phyloP scores from a whole-genome alignment of 1,140 invertebrate species.

The Popillia japonica region DNA sequence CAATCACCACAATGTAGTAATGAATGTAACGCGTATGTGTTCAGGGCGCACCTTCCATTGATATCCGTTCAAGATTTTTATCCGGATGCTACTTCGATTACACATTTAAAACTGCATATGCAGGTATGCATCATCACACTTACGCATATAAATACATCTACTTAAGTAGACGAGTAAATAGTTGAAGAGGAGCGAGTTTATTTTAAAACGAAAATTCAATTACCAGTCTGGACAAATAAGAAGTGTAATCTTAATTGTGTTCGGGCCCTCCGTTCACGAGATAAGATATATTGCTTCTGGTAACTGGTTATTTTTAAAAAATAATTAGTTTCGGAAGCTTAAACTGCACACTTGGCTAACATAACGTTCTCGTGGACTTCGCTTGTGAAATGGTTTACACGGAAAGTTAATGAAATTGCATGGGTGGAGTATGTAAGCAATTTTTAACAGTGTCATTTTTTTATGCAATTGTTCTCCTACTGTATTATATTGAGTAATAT shows the following conservation, averaged over 20 bases:
- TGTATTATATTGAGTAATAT: too few species aligned
- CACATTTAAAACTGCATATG: slow-evolving; percentile 11
- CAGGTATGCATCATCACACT: background rate
- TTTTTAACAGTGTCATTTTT: too few species aligned
- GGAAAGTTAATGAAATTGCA: background rate
- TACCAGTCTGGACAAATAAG: slow-evolving; percentile 30
- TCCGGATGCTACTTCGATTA: slow-evolving; percentile 19
- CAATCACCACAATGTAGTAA: background rate
- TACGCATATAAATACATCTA: slow-evolving; percentile 29
- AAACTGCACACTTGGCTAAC: slow-evolving; percentile 33
- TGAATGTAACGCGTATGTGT: background rate
- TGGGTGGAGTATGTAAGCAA: too few species aligned
- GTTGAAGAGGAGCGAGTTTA: background rate
- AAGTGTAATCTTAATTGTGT: slow-evolving; percentile 37
- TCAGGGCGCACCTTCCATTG: background rate
- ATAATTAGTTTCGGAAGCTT: slow-evolving; percentile 40
- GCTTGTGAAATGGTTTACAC: background rate
- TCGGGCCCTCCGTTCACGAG: background rate
- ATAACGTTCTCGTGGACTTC: background rate
- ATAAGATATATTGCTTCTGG: slow-evolving; percentile 21
- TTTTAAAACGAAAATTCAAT: slow-evolving; percentile 37
- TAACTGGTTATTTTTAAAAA: slow-evolving; percentile 37
- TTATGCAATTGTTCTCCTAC: too few species aligned
- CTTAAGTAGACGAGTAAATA: background rate
- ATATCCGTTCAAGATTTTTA: slow-evolving; percentile 7